Evolutionary conservation across 2,797 vertebrate genomes (phyloP), one percentile per base, ranked within the genome.

Genomic region (Todus mexicanus): DNA sequence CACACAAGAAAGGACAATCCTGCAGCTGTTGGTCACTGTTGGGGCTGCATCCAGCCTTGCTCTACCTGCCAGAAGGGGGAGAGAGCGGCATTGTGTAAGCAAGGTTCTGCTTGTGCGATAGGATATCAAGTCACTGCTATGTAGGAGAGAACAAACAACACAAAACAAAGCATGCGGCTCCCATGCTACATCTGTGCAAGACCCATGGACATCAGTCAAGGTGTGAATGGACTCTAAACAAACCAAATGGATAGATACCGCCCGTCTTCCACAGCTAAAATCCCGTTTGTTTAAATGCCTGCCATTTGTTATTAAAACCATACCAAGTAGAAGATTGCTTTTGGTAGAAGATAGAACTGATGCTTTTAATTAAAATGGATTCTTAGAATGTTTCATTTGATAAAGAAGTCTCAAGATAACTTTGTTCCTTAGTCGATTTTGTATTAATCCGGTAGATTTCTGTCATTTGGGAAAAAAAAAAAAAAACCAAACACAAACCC

Each of bases 371-470:
- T 89, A 85, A 95, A 94, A 72, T 33, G 92, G 88, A 87, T 91
- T 81, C 84, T 92, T 96, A 87, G 71, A 90, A 88, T 92, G 60
- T 90, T 95, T 95, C 29, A 22, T 81, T 94, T 95, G 89, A 95
- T 95, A 88, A 82, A 70, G 37, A 97, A 96, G 75, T 90, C 83
- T 95, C 79, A 61, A 97, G 96, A 97, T 97, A 97, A 93, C 93
- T 96, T 96, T 89, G 77, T 84, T 96, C 84, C 77, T 81, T 93
- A 94, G 74, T n/a, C 87, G 81, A 85, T 92, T 85, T 90, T 95
- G 27, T 81, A 83, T 92, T 93, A 97, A 97, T 96, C 89, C 74
- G 31, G 48, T 77, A 87, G 75, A 87, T 96, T 96, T 94, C 89
- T 95, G 91, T 94, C 93, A 89, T 91, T 93, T 92, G 53, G 73